Evolutionary conservation across 2,888 invertebrate genomes (phyloP), one percentile per base, ranked within the genome.

Genomic region (Lypha dubia): DNA sequence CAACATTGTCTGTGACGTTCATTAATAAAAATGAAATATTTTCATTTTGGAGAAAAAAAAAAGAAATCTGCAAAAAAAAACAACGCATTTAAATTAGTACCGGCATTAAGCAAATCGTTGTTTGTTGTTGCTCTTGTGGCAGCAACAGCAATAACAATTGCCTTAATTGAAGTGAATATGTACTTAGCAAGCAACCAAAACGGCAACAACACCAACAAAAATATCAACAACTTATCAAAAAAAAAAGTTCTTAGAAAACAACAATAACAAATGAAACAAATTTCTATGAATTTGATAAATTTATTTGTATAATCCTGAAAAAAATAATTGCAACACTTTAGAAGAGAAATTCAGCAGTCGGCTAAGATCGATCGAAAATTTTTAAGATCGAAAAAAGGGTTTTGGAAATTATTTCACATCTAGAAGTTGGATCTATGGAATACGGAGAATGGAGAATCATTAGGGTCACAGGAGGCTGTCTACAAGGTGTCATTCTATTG

Each of bases 21-120:
- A 84, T 79, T 79, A 79, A 79, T 79, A 84, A 83, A 74, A 71
- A 60, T 60, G 44, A 75, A 84, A 65, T 79, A 71, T 75, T 79
- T 79, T 60, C 11, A 41, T 58, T 35, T 58, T 76, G 22, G 1
- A n/a, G 4, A 15, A 7, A 17, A 24, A n/a, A 11, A 62, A 71
- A 53, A 62, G 62, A 73, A 53, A 49, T 68, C 28, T 53, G 11
- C 32, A 46, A 56, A 76, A 79, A n/a, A n/a, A n/a, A n/a, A n/a
- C n/a, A n/a, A 75, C 75, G 71, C 71, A 79, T 75, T 75, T 60
- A 70, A 83, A 79, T 79, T 70, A 79, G 71, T 65, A 74, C 60
- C 75, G 63, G 53, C 83, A 56, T 49, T 11, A 65, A 63, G 53
- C 62, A 68, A 38, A 46, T 38, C 32, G 20, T 20, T 41, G 24